Base-by-base conservation (phyloP, 2,113 vertebrate species). In the Cyprinodon variegatus region DNA sequence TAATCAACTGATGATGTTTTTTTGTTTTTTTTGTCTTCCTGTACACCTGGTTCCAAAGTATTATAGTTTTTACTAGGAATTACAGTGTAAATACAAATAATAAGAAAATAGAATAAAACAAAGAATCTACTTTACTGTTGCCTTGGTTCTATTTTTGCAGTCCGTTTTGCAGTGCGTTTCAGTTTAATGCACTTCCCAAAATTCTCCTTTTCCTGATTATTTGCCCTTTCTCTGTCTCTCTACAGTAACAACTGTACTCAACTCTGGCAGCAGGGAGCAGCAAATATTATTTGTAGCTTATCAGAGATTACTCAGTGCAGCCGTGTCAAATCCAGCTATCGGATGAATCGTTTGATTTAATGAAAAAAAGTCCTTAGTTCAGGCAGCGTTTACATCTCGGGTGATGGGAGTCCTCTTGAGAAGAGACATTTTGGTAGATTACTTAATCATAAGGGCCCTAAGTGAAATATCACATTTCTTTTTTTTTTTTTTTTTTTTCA, bases 341-440 rank as follows among this genome's bases (percentile, higher is more conserved):
- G 79, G 71, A 77, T 63, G 68, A 60, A 76, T 74, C 78, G 71
- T 88, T 85, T 86, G 78, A 86, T 88, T 85, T 76, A 84, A 90
- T 87, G 70, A 83, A 68, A 85, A 68, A 85, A 4, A 72, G 77
- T 79, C 77, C 45, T 50, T 67, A 17, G 1, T 0, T 40, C 43
- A 45, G 40, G 76, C 45, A 4, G 14, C 77, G 69, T 66, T 68
- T 72, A 53, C 4, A 67, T 65, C 53, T 20, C 66, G 61, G 64
- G 73, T 70, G 61, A 9, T 61, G 9, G 43, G 46, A 22, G 4
- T 14, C 69, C 75, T 75, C 59, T 39, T n/a, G 62, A 81, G 76
- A 82, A 68, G 41, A 20, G 2, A 11, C 0, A 75, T 81, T 79
- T 75, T 82, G 74, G 65, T 74, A 50, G n/a, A 57, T 3, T 1